These are phyloP conservation scores for Chascanopsetta lugubris DNA, from an alignment of 2,113 vertebrate species.

Conservation along the genomic window DNA sequence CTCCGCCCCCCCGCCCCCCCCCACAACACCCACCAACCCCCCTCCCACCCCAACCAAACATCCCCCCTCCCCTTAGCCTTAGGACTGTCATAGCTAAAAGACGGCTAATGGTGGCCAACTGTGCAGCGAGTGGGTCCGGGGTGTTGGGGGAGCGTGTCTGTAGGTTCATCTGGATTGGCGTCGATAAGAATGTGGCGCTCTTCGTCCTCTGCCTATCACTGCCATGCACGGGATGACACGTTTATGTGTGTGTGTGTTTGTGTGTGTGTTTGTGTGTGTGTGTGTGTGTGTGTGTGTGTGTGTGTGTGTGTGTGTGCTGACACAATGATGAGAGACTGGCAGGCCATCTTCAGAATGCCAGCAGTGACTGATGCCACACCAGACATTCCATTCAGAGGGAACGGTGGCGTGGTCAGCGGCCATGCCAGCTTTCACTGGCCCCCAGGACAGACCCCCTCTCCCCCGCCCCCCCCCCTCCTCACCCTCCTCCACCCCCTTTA, in stretches of 20 bases:
- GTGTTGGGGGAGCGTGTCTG: constrained; percentile 78
- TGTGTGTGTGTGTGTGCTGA: constrained; percentile 61
- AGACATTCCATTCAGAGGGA: constrained; percentile 76
- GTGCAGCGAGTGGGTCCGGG: constrained; percentile 75
- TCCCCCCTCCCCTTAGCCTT: constrained; percentile 66
- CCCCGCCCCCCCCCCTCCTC: background rate
- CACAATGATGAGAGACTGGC: constrained; percentile 68
- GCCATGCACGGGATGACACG: constrained; percentile 68
- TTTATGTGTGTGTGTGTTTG: constrained; percentile 45
- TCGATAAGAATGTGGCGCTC: constrained; percentile 81
- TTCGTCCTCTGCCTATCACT: constrained; percentile 81
- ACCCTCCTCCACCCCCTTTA: constrained; percentile 25
- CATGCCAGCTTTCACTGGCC: constrained; percentile 63
- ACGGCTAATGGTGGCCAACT: constrained; percentile 78
- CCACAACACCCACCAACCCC: background rate
- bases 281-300: constrained; percentile 33
- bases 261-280: constrained; percentile 34
- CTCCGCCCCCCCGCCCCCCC: constrained; percentile 10
- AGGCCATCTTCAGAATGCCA: constrained; percentile 75
- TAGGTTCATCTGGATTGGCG: constrained; percentile 84
- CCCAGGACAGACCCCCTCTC: constrained; percentile 39
- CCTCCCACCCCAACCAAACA: constrained; percentile 1
- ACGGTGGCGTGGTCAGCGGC: constrained; percentile 56
- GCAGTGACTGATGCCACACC: constrained; percentile 80
- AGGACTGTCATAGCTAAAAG: constrained; percentile 78